Evolutionary conservation across 2,113 vertebrate genomes (phyloP).

Genomic region (Lepus timidus): DNA sequence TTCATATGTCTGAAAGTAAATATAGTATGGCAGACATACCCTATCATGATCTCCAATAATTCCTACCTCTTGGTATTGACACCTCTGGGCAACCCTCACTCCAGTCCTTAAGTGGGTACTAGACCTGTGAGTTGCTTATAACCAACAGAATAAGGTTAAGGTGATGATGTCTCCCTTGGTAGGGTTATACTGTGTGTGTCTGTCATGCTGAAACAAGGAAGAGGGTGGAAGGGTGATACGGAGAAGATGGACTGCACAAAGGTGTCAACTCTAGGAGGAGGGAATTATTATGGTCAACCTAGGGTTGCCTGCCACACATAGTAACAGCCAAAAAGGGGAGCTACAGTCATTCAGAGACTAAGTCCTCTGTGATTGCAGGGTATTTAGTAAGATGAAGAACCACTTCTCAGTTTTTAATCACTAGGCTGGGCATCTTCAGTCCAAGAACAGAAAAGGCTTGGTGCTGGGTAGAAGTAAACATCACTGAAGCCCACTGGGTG

Average conservation of each 20-base stretch:
- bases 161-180: not conserved
- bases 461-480: not conserved
- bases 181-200: not conserved
- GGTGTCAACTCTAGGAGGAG: not conserved
- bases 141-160: not conserved
- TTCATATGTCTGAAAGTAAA: not conserved
- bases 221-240: rapidly evolving
- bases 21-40: not conserved
- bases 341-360: not conserved
- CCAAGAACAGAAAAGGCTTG: conserved; percentile 22
- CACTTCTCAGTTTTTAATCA: not conserved
- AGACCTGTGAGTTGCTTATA: not conserved
- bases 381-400: not conserved
- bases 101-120: not conserved
- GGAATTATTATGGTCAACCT: not conserved
- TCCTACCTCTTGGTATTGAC: not conserved
- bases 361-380: not conserved
- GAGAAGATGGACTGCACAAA: not conserved
- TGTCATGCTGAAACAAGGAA: not conserved
- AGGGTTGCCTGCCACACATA: not conserved
- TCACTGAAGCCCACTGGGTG: not conserved
- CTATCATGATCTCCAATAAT: not conserved
- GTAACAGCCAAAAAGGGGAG: not conserved
- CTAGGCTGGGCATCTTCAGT: not conserved
- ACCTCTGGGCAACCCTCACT: not conserved